Evolutionary conservation across 2,888 invertebrate species (phyloP).

Genomic region (Psylliodes chrysocephalus): DNA sequence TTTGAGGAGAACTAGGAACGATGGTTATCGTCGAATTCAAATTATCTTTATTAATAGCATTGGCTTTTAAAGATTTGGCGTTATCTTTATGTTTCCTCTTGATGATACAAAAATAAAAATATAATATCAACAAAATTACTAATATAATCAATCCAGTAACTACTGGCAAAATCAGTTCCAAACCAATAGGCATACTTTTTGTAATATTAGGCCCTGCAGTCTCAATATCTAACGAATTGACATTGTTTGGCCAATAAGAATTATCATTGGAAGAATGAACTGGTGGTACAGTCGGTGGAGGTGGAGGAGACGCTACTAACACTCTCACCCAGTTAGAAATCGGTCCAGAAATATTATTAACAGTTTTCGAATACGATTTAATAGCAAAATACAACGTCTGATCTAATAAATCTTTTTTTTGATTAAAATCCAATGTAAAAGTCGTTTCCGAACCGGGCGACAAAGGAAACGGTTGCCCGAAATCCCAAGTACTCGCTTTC

Average conservation of each 20-base stretch:
- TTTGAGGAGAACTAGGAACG: slow-evolving; percentile 62
- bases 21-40: slow-evolving; percentile 63
- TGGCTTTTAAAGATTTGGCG: slow-evolving; percentile 52
- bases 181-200: slow-evolving; percentile 61
- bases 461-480: slow-evolving; percentile 64
- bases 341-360: slow-evolving; percentile 60
- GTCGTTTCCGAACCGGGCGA: slow-evolving; percentile 67
- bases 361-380: slow-evolving; percentile 64
- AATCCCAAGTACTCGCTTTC: slow-evolving; percentile 63
- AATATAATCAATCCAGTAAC: slow-evolving; percentile 65
- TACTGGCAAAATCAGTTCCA: slow-evolving; percentile 66
- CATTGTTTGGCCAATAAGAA: slow-evolving; percentile 60
- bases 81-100: slow-evolving; percentile 58
- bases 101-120: slow-evolving; percentile 66
- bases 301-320: slow-evolving; percentile 66
- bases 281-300: slow-evolving; percentile 65
- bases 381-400: slow-evolving; percentile 68
- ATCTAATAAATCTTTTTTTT: slow-evolving; percentile 64
- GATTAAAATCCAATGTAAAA: slow-evolving; percentile 65
- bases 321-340: slow-evolving; percentile 69
- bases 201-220: slow-evolving; percentile 61
- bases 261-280: slow-evolving; percentile 59
- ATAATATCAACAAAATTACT: slow-evolving; percentile 62
- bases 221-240: slow-evolving; percentile 56
- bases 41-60: slow-evolving; percentile 59